Evolutionary conservation across 2,797 vertebrate species (phyloP).

Genomic region (Sciaenops ocellatus): DNA sequence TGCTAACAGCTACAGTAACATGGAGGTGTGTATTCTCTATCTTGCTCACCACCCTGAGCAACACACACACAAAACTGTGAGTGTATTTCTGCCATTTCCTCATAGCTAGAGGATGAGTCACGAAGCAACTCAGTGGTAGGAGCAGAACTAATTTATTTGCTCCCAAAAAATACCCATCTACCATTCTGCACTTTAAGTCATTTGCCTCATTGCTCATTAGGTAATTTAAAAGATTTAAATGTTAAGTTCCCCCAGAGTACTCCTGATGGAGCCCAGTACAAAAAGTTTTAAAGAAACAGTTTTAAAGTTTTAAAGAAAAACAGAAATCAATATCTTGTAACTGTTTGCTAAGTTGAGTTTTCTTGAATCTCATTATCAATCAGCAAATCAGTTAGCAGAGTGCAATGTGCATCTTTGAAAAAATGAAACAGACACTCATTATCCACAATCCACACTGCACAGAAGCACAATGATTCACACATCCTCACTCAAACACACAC

Average conservation of each 20-base stretch:
- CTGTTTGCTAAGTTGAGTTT: slow-evolving; percentile 21
- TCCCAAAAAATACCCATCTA: slow-evolving; percentile 27
- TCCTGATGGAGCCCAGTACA: no score
- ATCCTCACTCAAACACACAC: slow-evolving; percentile 52
- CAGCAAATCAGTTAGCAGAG: slow-evolving; percentile 19
- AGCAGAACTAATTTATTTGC: slow-evolving; percentile 54
- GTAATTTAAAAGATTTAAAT: slow-evolving; percentile 25
- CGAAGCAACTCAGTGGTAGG: slow-evolving; percentile 39
- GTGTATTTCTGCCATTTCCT: slow-evolving; percentile 38
- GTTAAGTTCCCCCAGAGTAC: neutral
- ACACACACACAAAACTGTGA: slow-evolving; percentile 22
- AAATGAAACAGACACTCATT: slow-evolving; percentile 35
- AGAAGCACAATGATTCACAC: slow-evolving; percentile 45
- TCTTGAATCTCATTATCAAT: slow-evolving; percentile 37
- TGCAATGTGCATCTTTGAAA: slow-evolving; percentile 33
- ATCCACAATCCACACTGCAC: slow-evolving; percentile 37
- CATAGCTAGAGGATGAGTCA: slow-evolving; percentile 58
- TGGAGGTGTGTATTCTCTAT: slow-evolving; percentile 55
- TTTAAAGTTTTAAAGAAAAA: slow-evolving; percentile 12
- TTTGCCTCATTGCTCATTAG: slow-evolving; percentile 18
- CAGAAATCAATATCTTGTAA: neutral
- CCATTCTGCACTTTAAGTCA: slow-evolving; percentile 27
- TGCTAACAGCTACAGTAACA: slow-evolving; percentile 43
- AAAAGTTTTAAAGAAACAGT: slow-evolving; percentile 10
- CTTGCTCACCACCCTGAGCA: slow-evolving; percentile 42